phyloP scores from a whole-genome alignment of 1,140 invertebrate species.

The Diachasmimorpha longicaudata region DNA sequence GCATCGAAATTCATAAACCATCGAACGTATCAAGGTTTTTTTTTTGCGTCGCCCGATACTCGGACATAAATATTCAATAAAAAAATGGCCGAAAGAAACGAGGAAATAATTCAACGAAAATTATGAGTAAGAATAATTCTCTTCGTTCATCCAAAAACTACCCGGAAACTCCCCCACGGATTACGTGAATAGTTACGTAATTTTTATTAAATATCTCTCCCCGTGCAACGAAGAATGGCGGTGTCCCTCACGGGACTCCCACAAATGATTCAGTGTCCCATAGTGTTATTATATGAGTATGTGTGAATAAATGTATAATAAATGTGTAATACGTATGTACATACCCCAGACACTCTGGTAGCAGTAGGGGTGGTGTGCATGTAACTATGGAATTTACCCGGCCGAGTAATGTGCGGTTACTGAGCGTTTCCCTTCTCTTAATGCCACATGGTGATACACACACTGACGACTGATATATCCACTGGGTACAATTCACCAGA shows the following conservation, averaged over 20 bases:
- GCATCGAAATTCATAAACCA: not conserved
- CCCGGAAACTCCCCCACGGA: too few species aligned
- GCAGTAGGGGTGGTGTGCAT: not conserved
- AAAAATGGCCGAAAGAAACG: too few species aligned
- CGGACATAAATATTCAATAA: too few species aligned
- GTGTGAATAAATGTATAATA: not conserved
- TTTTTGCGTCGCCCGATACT: too few species aligned
- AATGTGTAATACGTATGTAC: too few species aligned
- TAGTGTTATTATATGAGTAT: not conserved
- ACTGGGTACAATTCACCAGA: not conserved
- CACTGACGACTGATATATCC: not conserved
- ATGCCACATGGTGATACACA: not conserved
- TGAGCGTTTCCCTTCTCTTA: not conserved
- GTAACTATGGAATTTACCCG: not conserved
- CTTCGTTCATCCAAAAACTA: too few species aligned
- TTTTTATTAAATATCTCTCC: too few species aligned
- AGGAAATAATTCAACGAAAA: too few species aligned
- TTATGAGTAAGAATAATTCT: too few species aligned
- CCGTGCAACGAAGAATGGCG: not conserved
- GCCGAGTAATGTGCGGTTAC: conserved; percentile 13
- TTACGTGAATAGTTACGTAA: too few species aligned
- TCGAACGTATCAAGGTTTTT: too few species aligned
- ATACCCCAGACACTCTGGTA: not conserved
- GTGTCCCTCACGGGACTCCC: not conserved
- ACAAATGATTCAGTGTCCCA: not conserved